A percentile compares a stretch with the other conserved stretches of the same genome.
These are phyloP conservation scores for Microcebus lehilahytsara DNA, from an alignment of 2,113 vertebrate genomes.

Conservation along the genomic window DNA sequence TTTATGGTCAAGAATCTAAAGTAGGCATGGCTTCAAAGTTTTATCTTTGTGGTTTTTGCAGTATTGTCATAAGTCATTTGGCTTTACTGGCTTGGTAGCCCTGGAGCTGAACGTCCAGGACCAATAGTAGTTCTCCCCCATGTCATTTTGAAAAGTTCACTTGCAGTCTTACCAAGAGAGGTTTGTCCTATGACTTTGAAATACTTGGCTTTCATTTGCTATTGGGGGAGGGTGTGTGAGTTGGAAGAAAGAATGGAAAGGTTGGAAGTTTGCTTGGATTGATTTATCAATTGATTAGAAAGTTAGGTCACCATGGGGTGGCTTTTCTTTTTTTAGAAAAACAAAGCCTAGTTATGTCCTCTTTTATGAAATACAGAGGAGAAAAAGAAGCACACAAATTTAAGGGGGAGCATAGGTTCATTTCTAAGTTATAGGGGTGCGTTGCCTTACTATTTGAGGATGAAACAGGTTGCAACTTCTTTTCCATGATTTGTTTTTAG, in stretches of 20 bases:
- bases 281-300: conserved; percentile 35
- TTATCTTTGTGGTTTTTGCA: not conserved
- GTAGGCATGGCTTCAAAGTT: not conserved
- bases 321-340: not conserved
- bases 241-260: conserved; percentile 49
- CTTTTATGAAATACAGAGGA: not conserved
- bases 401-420: not conserved
- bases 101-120: not conserved
- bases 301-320: conserved; percentile 6
- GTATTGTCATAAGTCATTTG: not conserved
- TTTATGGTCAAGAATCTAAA: not conserved
- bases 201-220: conserved; percentile 45
- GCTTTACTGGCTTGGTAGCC: not conserved
- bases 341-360: not conserved
- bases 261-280: conserved; percentile 40
- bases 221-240: not conserved
- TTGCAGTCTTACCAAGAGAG: not conserved
- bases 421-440: not conserved
- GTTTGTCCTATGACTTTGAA: conserved; percentile 63
- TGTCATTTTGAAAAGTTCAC: conserved; percentile 16
- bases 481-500: conserved; percentile 1
- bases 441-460: not conserved
- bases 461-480: not conserved
- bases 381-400: not conserved
- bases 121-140: not conserved